A percentile compares a stretch with the other conserved stretches of the same genome.
Evolutionary conservation across 2,113 vertebrate genomes (phyloP).

Genomic region (Prunella fulvescens): DNA sequence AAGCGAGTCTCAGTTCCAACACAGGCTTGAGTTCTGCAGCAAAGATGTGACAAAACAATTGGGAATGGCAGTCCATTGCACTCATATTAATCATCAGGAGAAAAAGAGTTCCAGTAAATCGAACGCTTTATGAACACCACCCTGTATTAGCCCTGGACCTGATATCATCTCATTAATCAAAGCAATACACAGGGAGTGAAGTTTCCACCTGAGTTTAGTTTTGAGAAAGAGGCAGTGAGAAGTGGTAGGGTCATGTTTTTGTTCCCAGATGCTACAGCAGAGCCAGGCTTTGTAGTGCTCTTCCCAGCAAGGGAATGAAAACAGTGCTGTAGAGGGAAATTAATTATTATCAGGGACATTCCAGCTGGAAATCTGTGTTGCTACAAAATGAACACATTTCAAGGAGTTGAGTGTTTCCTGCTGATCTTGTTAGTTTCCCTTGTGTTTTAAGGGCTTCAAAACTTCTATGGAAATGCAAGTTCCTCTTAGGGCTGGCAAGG

Average conservation of each 20-base stretch:
- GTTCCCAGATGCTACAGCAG: neutral
- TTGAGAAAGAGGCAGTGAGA: neutral
- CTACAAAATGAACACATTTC: neutral
- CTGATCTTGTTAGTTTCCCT: neutral
- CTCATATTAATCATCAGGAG: neutral
- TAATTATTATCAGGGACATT: slow-evolving; percentile 48
- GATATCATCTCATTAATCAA: slow-evolving; percentile 42
- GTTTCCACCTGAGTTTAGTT: slow-evolving; percentile 1
- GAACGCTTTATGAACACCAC: neutral
- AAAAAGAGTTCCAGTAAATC: slow-evolving; percentile 5
- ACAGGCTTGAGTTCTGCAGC: neutral
- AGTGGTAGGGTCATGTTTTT: neutral
- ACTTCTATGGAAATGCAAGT: neutral
- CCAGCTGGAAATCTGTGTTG: slow-evolving; percentile 43
- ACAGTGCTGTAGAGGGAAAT: slow-evolving; percentile 34
- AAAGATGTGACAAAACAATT: slow-evolving; percentile 59
- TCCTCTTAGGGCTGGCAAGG: neutral
- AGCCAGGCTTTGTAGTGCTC: slow-evolving; percentile 4
- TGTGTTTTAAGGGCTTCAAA: slow-evolving; percentile 9
- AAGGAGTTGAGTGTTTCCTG: slow-evolving; percentile 1
- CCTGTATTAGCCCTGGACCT: neutral
- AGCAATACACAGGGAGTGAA: neutral
- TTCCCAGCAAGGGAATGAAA: slow-evolving; percentile 51
- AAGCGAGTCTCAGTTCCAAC: slow-evolving; percentile 51
- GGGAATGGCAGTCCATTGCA: slow-evolving; percentile 17